Percentiles rank a stretch among this genome's conserved stretches.
These are phyloP conservation scores for Pollenia amentaria DNA, from an alignment of 2,888 invertebrate species.

Conservation along the genomic window DNA sequence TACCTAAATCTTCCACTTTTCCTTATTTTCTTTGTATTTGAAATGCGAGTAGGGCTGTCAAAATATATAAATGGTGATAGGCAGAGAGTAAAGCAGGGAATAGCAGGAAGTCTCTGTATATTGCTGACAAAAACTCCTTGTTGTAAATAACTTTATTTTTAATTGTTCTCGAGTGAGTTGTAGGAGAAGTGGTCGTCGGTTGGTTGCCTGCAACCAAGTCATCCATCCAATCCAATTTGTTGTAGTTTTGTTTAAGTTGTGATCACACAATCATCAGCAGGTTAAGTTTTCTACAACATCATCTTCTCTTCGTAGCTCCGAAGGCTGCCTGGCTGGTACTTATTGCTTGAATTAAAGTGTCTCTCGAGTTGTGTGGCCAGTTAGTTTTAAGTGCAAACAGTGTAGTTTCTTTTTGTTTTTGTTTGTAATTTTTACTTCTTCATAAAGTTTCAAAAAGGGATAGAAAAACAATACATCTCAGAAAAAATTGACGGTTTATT, in stretches of 20 bases:
- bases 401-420: not conserved
- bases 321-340: not conserved
- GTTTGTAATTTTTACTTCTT: slow-evolving; percentile 49
- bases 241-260: slow-evolving; percentile 50
- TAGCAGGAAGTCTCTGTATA: slow-evolving; percentile 33
- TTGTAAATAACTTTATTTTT: slow-evolving; percentile 71
- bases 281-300: slow-evolving; percentile 59
- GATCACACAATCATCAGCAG: slow-evolving; percentile 66
- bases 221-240: slow-evolving; percentile 33
- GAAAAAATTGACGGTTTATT: too few species aligned
- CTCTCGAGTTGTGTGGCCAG: slow-evolving; percentile 57
- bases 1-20: slow-evolving; percentile 19
- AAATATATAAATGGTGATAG: not conserved
- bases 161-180: slow-evolving; percentile 73
- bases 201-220: slow-evolving; percentile 44
- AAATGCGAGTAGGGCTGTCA: not conserved
- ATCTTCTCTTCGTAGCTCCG: not conserved
- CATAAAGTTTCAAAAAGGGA: slow-evolving; percentile 46
- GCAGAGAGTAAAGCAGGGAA: not conserved
- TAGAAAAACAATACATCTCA: slow-evolving; percentile 59
- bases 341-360: slow-evolving; percentile 36
- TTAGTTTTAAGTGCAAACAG: slow-evolving; percentile 40
- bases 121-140: slow-evolving; percentile 9
- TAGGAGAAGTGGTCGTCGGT: slow-evolving; percentile 34
- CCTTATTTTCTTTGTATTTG: not conserved